Base-by-base conservation (phyloP, 2,888 invertebrate species). In the Xestia rhomboidea region DNA sequence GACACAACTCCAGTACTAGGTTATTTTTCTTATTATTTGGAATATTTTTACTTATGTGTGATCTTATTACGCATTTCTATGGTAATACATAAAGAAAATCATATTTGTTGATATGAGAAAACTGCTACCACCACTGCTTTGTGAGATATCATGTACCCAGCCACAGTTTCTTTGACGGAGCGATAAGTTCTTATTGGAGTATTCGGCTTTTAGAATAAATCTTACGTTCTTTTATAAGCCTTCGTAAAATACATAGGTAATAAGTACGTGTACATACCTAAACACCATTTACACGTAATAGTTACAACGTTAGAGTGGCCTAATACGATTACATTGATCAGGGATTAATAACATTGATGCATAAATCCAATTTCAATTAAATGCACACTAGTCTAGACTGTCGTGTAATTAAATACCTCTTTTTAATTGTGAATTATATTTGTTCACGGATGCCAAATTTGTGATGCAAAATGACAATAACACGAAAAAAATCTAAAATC, bases 31-130 rank as follows among this genome's bases (percentile, higher is more conserved):
- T 92, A 88, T 91, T 90, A 92, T 91, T 90, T 89, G 76, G 86
- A 87, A 89, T 91, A 90, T 92, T 91, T 88, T 89, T 88, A 90
- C 90, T 90, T 89, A 88, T 89, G 81, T 87, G 87, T 90, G 84
- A 87, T 87, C 88, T 90, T 92, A 92, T 92, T 90, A 89, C 89
- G 84, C 92, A 91, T 92, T 93, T 92, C 82, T 93, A 93, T 93
- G 93, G 84, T 91, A 93, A 93, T 89, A 85, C 76, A 83, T 85
- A 82, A 84, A 88, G 87, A 87, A 86, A 89, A 89, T 84, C 80
- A 78, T 85, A 90, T 88, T 87, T 88, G 79, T 83, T 81, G 79
- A 77, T 87, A 77, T 84, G 71, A 82, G 73, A 82, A 76, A 89
- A 87, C 80, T 83, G 88, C 79, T 81, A 75, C 75, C 80, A 69